Evolutionary conservation across 2,797 vertebrate genomes (phyloP).

Genomic region (Oceanodroma leucorhoa): DNA sequence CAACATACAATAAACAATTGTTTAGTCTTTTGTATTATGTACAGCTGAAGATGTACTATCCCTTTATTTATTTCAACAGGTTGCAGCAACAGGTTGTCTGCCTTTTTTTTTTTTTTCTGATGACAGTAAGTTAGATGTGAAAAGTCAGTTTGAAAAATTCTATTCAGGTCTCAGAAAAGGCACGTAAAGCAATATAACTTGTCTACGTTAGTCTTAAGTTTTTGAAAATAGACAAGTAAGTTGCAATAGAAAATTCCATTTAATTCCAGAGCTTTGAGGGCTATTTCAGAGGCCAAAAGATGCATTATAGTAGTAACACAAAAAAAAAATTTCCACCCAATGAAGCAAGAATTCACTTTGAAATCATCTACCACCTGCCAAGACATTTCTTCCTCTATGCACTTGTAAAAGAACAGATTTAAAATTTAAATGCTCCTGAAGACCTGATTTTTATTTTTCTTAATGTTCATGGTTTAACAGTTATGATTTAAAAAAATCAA

Average conservation of each 20-base stretch:
- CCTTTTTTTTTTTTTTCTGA: neutral
- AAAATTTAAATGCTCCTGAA: neutral
- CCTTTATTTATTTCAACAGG: neutral
- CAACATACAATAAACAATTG: neutral
- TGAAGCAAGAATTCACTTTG: neutral
- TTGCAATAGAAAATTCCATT: neutral
- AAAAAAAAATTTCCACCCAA: neutral
- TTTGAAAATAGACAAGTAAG: neutral
- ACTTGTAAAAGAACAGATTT: neutral
- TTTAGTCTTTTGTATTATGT: neutral
- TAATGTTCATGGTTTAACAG: neutral
- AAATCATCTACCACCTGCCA: neutral
- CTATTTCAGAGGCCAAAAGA: neutral
- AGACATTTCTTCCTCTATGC: neutral
- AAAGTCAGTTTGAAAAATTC: neutral
- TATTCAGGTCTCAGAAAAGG: neutral
- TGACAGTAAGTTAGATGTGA: neutral
- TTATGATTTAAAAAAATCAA: neutral
- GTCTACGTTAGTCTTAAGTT: neutral
- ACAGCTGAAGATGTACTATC: neutral
- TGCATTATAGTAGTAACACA: neutral
- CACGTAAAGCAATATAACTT: neutral
- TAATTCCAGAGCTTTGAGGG: neutral
- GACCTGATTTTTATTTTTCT: neutral
- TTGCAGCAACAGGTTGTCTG: neutral